Evolutionary conservation across 1,140 invertebrate genomes (phyloP).

Genomic region (Neuroterus valhalla): DNA sequence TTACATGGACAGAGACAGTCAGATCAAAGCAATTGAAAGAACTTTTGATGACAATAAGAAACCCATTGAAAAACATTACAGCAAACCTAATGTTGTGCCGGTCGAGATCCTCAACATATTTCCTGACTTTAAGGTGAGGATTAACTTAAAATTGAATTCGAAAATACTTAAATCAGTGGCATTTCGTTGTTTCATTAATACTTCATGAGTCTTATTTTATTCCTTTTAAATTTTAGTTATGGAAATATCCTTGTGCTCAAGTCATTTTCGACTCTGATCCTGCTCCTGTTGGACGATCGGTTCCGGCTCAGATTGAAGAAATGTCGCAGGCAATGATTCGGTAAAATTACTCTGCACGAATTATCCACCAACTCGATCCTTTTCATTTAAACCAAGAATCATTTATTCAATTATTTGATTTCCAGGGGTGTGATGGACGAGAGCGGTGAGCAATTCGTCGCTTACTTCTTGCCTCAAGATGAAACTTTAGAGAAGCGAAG

Average conservation of each 20-base stretch:
- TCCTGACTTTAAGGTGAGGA: conserved; percentile 92
- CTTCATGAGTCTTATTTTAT: neutral
- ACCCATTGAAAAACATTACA: conserved; percentile 94
- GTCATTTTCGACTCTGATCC: conserved; percentile 99
- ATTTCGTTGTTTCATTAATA: neutral
- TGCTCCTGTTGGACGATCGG: conserved; percentile 85
- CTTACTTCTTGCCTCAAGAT: conserved; percentile 97
- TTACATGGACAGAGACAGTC: conserved; percentile 97
- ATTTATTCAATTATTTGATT: conserved; percentile 55
- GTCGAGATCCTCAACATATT: conserved; percentile 92
- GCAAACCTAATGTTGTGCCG: conserved; percentile 94
- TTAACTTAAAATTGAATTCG: conserved; percentile 31
- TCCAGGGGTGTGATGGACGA: conserved; percentile 96
- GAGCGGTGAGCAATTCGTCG: conserved; percentile 98
- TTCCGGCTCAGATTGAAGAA: conserved; percentile 92
- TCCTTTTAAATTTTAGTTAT: conserved; percentile 78
- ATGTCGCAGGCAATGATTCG: conserved; percentile 99
- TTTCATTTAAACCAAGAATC: neutral
- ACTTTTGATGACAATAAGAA: conserved; percentile 96
- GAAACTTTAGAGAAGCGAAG: conserved; percentile 93
- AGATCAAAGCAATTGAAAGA: conserved; percentile 98
- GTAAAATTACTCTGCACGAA: conserved; percentile 65
- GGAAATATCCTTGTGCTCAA: conserved; percentile 98
- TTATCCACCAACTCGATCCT: too few relatives aligned
- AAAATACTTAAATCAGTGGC: conserved; percentile 3